phyloP scores from a whole-genome alignment of 2,797 vertebrate species.

The Rhadinocentrus ornatus region DNA sequence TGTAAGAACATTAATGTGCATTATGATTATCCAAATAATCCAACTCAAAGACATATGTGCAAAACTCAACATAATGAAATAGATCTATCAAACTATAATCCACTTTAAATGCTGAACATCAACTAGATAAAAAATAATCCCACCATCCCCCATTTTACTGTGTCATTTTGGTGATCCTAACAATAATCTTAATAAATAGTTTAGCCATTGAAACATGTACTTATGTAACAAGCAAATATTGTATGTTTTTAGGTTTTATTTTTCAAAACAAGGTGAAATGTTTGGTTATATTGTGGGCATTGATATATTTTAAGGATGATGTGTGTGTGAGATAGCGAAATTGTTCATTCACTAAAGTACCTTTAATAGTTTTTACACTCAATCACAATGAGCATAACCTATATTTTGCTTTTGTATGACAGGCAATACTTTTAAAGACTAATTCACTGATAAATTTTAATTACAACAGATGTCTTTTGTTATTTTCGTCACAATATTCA shows the following conservation, averaged over 20 bases:
- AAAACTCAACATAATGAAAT: slow-evolving; percentile 66
- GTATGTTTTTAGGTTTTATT: no score
- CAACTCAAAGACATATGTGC: slow-evolving; percentile 65
- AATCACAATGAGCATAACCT: background rate
- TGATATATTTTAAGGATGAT: background rate
- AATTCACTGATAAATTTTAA: background rate
- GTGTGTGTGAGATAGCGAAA: background rate
- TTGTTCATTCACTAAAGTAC: background rate
- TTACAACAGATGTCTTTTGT: background rate
- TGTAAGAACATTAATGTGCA: slow-evolving; percentile 72
- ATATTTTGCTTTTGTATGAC: background rate
- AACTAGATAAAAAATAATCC: slow-evolving; percentile 64
- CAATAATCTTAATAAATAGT: slow-evolving; percentile 38
- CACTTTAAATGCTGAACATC: slow-evolving; percentile 70
- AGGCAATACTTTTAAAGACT: background rate
- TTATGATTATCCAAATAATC: slow-evolving; percentile 80
- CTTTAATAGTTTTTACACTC: background rate
- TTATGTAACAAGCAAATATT: slow-evolving; percentile 46
- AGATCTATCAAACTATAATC: slow-evolving; percentile 74
- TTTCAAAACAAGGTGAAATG: background rate
- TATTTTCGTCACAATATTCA: background rate
- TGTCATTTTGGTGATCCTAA: slow-evolving; percentile 28
- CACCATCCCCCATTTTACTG: slow-evolving; percentile 36
- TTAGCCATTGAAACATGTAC: slow-evolving; percentile 15
- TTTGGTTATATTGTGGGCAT: slow-evolving; percentile 5